Conservation (phyloP, 2,888 invertebrate genomes). For the Ornithoptera priamus region DNA sequence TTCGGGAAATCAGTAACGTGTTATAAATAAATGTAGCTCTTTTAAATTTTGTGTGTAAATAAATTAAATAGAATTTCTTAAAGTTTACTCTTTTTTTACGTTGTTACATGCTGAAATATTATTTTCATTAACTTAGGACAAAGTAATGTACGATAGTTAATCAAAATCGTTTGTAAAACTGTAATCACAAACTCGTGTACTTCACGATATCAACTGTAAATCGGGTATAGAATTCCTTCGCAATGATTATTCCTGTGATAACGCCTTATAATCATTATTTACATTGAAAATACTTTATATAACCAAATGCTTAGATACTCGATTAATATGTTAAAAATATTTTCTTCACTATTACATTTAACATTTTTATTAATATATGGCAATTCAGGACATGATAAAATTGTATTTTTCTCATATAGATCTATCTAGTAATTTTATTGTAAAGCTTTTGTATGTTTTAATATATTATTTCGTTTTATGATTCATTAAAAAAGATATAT, state of each 20-base stretch:
- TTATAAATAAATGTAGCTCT: too few relatives aligned
- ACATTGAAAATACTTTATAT: conserved; percentile 25
- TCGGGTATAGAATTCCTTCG: conserved; percentile 45
- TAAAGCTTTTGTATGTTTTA: too few relatives aligned
- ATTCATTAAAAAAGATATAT: too few relatives aligned
- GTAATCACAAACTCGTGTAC: conserved; percentile 7
- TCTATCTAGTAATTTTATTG: neutral
- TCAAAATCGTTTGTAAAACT: neutral
- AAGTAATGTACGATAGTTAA: neutral
- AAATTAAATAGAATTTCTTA: neutral
- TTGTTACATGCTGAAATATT: neutral
- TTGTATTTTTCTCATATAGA: neutral
- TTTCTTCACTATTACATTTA: neutral
- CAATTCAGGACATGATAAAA: neutral
- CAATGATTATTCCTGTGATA: conserved; percentile 66
- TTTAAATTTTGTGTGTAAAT: neutral
- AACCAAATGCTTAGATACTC: conserved; percentile 6
- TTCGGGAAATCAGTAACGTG: too few relatives aligned
- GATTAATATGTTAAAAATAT: neutral
- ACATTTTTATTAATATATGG: neutral
- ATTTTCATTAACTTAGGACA: neutral
- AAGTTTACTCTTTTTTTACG: neutral
- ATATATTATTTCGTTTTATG: too few relatives aligned
- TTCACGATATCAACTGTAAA: conserved; percentile 33
- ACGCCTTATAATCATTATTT: conserved; percentile 42